A percentile compares a stretch with the other conserved stretches of the same genome.
Conservation (phyloP, 2,888 invertebrate genomes). For the Gymnosoma rotundatum region DNA sequence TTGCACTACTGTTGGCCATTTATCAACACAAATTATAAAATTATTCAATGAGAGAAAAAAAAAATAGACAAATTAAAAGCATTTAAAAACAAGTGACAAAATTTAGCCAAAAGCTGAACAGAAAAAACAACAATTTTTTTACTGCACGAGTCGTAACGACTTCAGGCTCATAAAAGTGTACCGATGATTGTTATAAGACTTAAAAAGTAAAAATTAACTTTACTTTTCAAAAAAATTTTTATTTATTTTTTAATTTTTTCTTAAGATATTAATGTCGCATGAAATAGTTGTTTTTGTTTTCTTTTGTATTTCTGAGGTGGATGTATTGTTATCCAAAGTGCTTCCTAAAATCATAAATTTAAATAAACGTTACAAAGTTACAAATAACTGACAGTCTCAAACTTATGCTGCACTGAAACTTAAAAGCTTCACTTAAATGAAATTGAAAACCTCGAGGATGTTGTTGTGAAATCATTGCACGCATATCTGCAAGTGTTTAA, state of each 20-base stretch:
- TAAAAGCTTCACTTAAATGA: conserved; percentile 47
- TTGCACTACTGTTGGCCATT: conserved; percentile 48
- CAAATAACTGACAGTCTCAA: conserved; percentile 58
- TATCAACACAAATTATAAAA: conserved; percentile 41
- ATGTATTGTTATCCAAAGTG: conserved; percentile 1
- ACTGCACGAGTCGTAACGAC: background rate
- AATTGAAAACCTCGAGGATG: conserved; percentile 68
- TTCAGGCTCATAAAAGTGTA: conserved; percentile 23
- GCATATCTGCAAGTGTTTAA: conserved; percentile 60
- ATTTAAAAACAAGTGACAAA: conserved; percentile 52
- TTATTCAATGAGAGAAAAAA: conserved; percentile 2
- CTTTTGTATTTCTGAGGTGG: background rate
- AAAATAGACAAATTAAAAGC: conserved; percentile 38
- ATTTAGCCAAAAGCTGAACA: conserved; percentile 27
- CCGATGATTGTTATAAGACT: conserved; percentile 16
- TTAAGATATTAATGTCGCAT: conserved; percentile 71
- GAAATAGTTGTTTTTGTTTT: conserved; percentile 20
- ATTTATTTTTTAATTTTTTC: background rate
- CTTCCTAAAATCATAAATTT: conserved; percentile 67
- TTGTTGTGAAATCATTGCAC: conserved; percentile 66
- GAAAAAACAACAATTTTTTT: background rate
- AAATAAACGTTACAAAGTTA: conserved; percentile 42
- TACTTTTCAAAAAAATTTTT: background rate
- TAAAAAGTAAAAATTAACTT: conserved; percentile 68
- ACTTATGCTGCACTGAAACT: conserved; percentile 33